A percentile compares a stretch with the other conserved stretches of the same genome.
Evolutionary conservation across 2,113 vertebrate genomes (phyloP).

Genomic region (Chionodraco myersi): DNA sequence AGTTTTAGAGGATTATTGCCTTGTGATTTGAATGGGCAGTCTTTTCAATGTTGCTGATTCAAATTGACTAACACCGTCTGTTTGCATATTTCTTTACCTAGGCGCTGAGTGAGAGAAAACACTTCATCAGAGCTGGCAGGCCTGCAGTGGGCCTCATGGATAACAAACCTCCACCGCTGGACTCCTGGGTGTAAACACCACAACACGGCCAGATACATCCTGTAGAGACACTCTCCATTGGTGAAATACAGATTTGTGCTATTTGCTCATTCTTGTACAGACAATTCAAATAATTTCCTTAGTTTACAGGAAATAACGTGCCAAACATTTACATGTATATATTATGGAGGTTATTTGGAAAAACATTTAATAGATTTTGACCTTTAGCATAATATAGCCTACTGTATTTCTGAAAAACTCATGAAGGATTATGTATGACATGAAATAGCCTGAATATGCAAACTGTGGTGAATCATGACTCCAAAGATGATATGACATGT

Average conservation of each 20-base stretch:
- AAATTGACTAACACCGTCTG: constrained; percentile 20
- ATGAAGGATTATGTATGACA: constrained; percentile 42
- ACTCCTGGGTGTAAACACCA: constrained; percentile 84
- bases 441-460: constrained; percentile 74
- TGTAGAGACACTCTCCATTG: constrained; percentile 61
- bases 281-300: constrained; percentile 45
- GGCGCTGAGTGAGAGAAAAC: constrained; percentile 83
- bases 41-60: constrained; percentile 14
- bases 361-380: constrained; percentile 54
- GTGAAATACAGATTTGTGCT: constrained; percentile 60
- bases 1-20: constrained; percentile 3
- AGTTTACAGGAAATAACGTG: constrained; percentile 69
- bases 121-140: constrained; percentile 84
- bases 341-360: constrained; percentile 51
- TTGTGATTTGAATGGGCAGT: not conserved
- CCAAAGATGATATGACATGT: constrained; percentile 68
- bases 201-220: constrained; percentile 37
- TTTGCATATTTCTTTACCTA: constrained; percentile 58
- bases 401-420: constrained; percentile 26
- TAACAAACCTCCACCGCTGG: constrained; percentile 84
- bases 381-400: constrained; percentile 41
- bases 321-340: constrained; percentile 73
- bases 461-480: constrained; percentile 57
- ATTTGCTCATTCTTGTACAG: constrained; percentile 61
- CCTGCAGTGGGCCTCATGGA: constrained; percentile 86